These are phyloP conservation scores for Myripristis murdjan DNA, from an alignment of 2,797 vertebrate genomes.

Conservation along the genomic window DNA sequence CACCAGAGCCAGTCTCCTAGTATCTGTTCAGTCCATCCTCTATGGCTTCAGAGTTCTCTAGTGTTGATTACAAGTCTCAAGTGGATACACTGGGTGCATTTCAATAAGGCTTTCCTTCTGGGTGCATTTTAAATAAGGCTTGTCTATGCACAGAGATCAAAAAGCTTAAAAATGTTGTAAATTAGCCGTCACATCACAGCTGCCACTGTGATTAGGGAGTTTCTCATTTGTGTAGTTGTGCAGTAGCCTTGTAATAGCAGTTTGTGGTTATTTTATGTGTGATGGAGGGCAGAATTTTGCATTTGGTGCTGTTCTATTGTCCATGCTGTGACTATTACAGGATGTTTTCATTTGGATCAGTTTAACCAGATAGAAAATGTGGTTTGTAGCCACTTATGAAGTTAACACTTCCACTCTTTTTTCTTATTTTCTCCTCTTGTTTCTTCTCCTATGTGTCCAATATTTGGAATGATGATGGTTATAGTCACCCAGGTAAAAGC, in stretches of 20 bases:
- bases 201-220: not conserved
- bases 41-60: not conserved
- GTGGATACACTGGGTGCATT: constrained; percentile 12
- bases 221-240: not conserved
- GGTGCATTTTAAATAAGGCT: constrained; percentile 2
- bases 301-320: not conserved
- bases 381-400: not conserved
- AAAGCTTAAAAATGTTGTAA: not conserved
- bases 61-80: constrained; percentile 12
- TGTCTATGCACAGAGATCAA: constrained; percentile 1
- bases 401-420: not conserved
- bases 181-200: not conserved
- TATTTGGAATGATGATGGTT: too few relatives aligned
- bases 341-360: too few relatives aligned
- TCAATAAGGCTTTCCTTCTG: constrained; percentile 2
- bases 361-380: not conserved
- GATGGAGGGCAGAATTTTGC: constrained; percentile 1
- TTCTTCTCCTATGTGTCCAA: too few relatives aligned
- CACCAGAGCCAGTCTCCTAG: constrained; percentile 1
- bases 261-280: not conserved
- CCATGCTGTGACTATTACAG: too few relatives aligned
- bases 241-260: not conserved
- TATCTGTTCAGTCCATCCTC: not conserved
- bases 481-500: too few relatives aligned
- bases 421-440: too few relatives aligned